A percentile compares a stretch with the other conserved stretches of the same genome.
Evolutionary conservation across 2,888 invertebrate species (phyloP).

Genomic region (Pilophorus perplexus): DNA sequence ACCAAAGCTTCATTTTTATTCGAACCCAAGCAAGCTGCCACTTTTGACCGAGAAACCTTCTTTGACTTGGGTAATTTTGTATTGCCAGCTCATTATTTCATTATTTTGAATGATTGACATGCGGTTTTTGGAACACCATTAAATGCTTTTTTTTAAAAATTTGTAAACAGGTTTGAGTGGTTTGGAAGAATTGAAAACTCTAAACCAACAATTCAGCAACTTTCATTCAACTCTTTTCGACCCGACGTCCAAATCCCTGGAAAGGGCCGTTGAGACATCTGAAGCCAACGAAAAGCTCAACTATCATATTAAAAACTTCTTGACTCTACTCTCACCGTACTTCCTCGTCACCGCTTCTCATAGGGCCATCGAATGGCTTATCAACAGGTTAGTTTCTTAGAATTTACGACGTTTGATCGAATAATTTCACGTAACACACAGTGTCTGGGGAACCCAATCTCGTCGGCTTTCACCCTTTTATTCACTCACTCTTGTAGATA

Average conservation of each 20-base stretch:
- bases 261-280: constrained; percentile 72
- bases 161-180: constrained; percentile 72
- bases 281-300: constrained; percentile 76
- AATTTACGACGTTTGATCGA: background rate
- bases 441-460: background rate
- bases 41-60: constrained; percentile 77
- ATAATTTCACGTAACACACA: background rate
- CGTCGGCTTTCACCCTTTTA: too few species aligned
- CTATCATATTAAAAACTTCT: constrained; percentile 71
- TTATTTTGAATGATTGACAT: background rate
- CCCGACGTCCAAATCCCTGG: constrained; percentile 70
- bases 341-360: constrained; percentile 80
- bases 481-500: constrained; percentile 61
- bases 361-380: constrained; percentile 93
- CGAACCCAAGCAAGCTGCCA: constrained; percentile 84
- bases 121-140: background rate
- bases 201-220: constrained; percentile 69
- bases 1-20: constrained; percentile 81
- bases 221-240: constrained; percentile 78
- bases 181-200: constrained; percentile 71
- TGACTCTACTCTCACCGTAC: constrained; percentile 81
- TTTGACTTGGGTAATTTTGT: constrained; percentile 70
- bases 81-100: background rate
- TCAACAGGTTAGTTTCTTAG: constrained; percentile 60
- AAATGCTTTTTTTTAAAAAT: background rate